A percentile compares a stretch with the other conserved stretches of the same genome.
phyloP scores from a whole-genome alignment of 2,888 invertebrate genomes.

The Orthosia incerta region DNA sequence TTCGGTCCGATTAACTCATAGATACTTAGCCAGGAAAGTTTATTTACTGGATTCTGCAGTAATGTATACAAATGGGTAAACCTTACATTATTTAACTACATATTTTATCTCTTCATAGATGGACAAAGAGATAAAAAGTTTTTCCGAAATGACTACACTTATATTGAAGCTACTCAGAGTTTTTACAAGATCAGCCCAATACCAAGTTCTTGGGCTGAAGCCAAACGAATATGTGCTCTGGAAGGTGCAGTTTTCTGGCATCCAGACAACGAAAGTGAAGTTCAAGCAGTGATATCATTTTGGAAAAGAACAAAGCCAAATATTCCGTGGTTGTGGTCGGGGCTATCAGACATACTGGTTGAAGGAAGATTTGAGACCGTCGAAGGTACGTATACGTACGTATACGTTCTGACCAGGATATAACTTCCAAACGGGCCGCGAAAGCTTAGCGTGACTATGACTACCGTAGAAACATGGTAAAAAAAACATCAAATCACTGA shows the following conservation, averaged over 20 bases:
- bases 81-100: not conserved
- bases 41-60: too few relatives aligned
- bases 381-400: slow-evolving; percentile 61
- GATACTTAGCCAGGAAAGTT: too few relatives aligned
- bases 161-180: slow-evolving; percentile 70
- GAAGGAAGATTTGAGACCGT: slow-evolving; percentile 79
- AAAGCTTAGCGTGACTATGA: not conserved
- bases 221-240: slow-evolving; percentile 74
- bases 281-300: slow-evolving; percentile 65
- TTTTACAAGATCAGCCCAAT: slow-evolving; percentile 83
- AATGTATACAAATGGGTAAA: not conserved
- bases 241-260: slow-evolving; percentile 82
- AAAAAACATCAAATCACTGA: not conserved
- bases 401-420: too few relatives aligned
- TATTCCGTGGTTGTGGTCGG: slow-evolving; percentile 67
- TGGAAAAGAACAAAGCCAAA: slow-evolving; percentile 72
- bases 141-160: slow-evolving; percentile 82
- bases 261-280: slow-evolving; percentile 77
- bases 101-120: slow-evolving; percentile 66
- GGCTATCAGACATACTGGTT: slow-evolving; percentile 73
- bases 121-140: slow-evolving; percentile 74
- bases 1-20: too few relatives aligned
- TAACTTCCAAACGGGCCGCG: too few relatives aligned
- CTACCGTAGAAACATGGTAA: not conserved
- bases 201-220: slow-evolving; percentile 76